Evolutionary conservation across 2,113 vertebrate genomes (phyloP), one percentile per base, ranked within the genome.

Genomic region (Cololabis saira): DNA sequence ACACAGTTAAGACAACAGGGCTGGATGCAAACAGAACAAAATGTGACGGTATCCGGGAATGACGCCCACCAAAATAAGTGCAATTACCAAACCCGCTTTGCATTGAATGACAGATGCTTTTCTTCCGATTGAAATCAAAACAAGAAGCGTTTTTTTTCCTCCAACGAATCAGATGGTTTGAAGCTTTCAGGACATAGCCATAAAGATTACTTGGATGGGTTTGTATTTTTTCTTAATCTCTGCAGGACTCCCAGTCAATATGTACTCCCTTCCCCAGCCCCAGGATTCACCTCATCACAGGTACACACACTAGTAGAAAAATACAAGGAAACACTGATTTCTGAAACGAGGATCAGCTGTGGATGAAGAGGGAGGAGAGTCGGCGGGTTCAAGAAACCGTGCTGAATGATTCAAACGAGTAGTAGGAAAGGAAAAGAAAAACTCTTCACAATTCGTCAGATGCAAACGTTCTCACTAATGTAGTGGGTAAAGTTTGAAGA

Each of bases 271-370:
- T 60, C 63, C 43, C 53, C 24, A 5, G 24, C 24, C 24, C 61
- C 33, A 61, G 5, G 40, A 74, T 74, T 70, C 44, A 65, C 66
- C 58, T 51, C 8, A 1, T 76, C 81, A 88, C 74, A 81, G 64
- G 57, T 80, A 87, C 57, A 75, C 70, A 87, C 67, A 79, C 24
- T 5, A 52, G 70, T 74, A 76, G 55, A 76, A 82, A 79, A 76
- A 81, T 71, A 76, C 24, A 66, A 45, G 51, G 4, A 80, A 89
- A 93, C 89, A 90, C 87, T 87, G 90, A 84, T 83, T 90, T 88
- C 37, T 87, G 73, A 88, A 83, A 82, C 54, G 73, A 83, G 63
- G 58, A 70, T 83, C 44, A 64, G 48, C 50, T 44, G 78, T 86
- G 87, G 88, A 91, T 88, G 83, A 87, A 87, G 78, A 73, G 59